phyloP scores from a whole-genome alignment of 2,113 vertebrate genomes.

The Crypturellus undulatus region DNA sequence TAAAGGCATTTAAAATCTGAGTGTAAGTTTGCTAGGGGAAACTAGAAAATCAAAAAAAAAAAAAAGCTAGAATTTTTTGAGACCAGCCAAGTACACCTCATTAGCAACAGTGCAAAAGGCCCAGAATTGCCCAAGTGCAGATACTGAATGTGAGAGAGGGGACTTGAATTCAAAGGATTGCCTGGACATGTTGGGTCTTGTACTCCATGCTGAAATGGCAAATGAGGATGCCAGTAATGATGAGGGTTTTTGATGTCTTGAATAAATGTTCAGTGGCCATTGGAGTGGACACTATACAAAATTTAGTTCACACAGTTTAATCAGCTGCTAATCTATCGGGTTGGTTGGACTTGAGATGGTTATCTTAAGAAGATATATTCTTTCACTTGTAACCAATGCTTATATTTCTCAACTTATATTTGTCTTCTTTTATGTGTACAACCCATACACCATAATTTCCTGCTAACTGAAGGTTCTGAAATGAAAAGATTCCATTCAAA shows the following conservation, averaged over 20 bases:
- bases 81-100: neutral
- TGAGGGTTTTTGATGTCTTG: neutral
- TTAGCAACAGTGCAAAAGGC: neutral
- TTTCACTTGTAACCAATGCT: neutral
- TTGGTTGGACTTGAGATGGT: neutral
- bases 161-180: neutral
- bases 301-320: neutral
- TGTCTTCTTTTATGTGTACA: neutral
- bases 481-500: neutral
- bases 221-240: neutral
- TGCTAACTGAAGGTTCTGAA: neutral
- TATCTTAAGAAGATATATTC: neutral
- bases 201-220: neutral
- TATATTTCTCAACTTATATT: neutral
- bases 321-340: neutral
- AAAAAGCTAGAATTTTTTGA: neutral
- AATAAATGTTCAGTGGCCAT: neutral
- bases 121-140: neutral
- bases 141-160: neutral
- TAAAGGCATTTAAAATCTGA: neutral
- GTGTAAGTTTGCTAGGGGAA: neutral
- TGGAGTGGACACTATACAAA: neutral
- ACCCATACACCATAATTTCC: neutral
- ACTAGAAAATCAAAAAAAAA: too few species aligned
- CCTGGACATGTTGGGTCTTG: neutral